Evolutionary conservation across 2,888 invertebrate genomes (phyloP).

Genomic region (Melanostoma mellinum): DNA sequence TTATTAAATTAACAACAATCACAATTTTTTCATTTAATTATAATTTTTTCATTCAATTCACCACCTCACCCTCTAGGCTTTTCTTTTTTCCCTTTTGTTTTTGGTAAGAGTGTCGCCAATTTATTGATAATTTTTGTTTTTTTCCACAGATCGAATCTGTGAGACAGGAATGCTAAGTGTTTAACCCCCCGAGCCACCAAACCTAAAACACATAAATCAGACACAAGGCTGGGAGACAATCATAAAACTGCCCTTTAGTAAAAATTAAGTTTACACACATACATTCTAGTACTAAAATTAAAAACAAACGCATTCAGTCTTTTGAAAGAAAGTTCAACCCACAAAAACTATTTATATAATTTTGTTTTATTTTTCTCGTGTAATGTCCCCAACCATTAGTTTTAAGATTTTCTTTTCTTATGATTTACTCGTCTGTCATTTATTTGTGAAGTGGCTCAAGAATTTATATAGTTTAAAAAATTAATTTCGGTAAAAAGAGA

Average conservation of each 20-base stretch:
- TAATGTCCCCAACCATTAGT: constrained; percentile 41
- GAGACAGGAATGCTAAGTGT: constrained; percentile 59
- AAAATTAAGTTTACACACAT: constrained; percentile 49
- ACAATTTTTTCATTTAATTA: constrained; percentile 48
- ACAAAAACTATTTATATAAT: constrained; percentile 13
- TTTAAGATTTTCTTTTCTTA: constrained; percentile 43
- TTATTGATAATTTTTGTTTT: constrained; percentile 26
- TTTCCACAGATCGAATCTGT: constrained; percentile 29
- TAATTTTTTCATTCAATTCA: constrained; percentile 32
- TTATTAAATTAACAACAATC: constrained; percentile 69
- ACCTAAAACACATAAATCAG: constrained; percentile 24
- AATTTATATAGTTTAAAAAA: constrained; percentile 5
- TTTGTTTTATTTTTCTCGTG: constrained; percentile 1
- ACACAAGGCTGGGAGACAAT: constrained; percentile 7
- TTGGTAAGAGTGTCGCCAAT: constrained; percentile 29
- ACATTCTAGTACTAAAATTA: constrained; percentile 36
- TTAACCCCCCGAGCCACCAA: constrained; percentile 45
- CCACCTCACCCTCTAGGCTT: constrained; percentile 22
- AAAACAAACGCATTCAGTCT: constrained; percentile 67
- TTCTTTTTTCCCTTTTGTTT: constrained; percentile 1
- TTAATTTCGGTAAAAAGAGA: constrained; percentile 14
- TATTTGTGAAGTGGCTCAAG: constrained; percentile 34
- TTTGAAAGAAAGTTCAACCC: constrained; percentile 66
- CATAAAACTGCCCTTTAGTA: constrained; percentile 20
- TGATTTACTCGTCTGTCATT: constrained; percentile 36